Evolutionary conservation across 2,888 invertebrate genomes (phyloP).

Genomic region (Nipponacmea schrenckii): DNA sequence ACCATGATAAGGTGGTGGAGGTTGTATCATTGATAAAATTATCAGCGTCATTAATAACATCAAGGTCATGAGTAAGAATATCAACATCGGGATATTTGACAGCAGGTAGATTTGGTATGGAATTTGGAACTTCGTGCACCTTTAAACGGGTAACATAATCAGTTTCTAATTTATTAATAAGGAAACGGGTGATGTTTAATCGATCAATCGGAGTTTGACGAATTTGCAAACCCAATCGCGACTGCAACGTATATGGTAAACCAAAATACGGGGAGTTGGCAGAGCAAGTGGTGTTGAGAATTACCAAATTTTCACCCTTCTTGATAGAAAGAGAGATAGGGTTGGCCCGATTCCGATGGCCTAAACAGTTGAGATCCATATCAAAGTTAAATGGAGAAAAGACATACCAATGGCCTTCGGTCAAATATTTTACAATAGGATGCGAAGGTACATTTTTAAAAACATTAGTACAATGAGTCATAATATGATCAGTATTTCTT

Average conservation of each 20-base stretch:
- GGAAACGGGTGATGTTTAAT: neutral
- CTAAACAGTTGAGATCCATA: neutral
- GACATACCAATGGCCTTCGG: neutral
- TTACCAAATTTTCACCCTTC: neutral
- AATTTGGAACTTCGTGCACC: too few relatives aligned
- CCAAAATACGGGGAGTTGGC: neutral
- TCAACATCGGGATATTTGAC: too few relatives aligned
- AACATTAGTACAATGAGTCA: neutral
- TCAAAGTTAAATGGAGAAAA: neutral
- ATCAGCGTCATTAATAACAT: too few relatives aligned
- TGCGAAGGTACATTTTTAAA: neutral
- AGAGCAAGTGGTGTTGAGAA: neutral
- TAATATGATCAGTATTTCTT: neutral
- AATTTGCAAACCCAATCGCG: neutral
- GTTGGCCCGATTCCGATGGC: neutral
- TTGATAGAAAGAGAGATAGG: neutral
- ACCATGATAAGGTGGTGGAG: too few relatives aligned
- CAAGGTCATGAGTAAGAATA: too few relatives aligned
- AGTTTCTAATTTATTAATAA: too few relatives aligned
- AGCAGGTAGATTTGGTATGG: too few relatives aligned
- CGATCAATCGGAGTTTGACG: neutral
- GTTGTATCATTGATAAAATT: too few relatives aligned
- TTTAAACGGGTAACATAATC: too few relatives aligned
- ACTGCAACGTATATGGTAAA: neutral
- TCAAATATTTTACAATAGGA: neutral